Conservation (phyloP, 2,888 invertebrate genomes). For the Brachycybe producta region DNA sequence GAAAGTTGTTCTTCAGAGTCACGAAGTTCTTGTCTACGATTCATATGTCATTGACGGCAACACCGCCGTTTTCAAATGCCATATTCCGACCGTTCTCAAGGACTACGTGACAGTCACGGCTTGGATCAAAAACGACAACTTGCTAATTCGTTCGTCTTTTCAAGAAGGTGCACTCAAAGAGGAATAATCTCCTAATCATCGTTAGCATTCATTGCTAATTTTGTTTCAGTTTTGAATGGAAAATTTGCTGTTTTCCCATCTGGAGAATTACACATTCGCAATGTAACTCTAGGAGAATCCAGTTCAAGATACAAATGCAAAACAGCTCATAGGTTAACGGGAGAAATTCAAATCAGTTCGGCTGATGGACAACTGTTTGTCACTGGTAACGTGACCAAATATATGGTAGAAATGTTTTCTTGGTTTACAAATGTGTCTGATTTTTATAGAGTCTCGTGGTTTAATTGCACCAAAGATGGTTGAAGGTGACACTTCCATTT, state of each 20-base stretch:
- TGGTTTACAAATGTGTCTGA: too few species aligned
- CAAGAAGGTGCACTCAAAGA: conserved; percentile 17
- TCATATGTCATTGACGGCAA: conserved; percentile 19
- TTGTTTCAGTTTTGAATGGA: too few species aligned
- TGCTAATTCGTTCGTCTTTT: conserved; percentile 15
- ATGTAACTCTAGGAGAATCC: conserved; percentile 7
- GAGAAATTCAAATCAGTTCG: conserved; percentile 12
- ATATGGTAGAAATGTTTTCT: too few species aligned
- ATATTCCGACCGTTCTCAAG: conserved; percentile 18
- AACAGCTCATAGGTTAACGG: conserved; percentile 11
- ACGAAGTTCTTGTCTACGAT: conserved; percentile 20
- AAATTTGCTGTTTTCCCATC: conserved; percentile 11
- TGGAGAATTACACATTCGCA: conserved; percentile 15
- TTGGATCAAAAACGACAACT: conserved; percentile 20
- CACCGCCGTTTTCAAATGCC: conserved; percentile 20
- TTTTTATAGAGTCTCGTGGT: too few species aligned
- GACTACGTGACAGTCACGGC: conserved; percentile 20
- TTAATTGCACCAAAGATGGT: too few species aligned
- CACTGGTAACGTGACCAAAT: conserved; percentile 11
- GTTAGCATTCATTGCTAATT: too few species aligned
- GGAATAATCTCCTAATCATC: too few species aligned
- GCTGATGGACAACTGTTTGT: conserved; percentile 14
- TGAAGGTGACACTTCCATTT: too few species aligned
- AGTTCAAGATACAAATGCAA: conserved; percentile 17
- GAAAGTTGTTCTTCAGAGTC: conserved; percentile 20